These are phyloP conservation scores for Ceyx cyanopectus DNA, from an alignment of 2,113 vertebrate genomes.

Conservation along the genomic window DNA sequence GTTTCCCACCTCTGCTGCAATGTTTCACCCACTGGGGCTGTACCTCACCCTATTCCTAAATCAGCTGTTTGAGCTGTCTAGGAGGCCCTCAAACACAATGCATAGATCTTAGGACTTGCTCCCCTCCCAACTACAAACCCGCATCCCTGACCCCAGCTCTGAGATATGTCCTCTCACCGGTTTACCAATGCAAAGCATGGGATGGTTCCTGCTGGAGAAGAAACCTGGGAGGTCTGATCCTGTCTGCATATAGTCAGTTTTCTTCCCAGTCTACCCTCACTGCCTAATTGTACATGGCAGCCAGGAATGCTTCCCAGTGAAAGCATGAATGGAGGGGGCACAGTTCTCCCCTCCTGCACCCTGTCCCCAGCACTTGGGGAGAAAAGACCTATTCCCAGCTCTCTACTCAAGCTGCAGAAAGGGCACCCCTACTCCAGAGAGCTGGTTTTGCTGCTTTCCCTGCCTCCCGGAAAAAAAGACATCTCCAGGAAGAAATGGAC, in stretches of 20 bases:
- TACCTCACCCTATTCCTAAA: background rate
- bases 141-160: background rate
- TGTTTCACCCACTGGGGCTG: background rate
- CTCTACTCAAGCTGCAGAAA: background rate
- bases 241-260: background rate
- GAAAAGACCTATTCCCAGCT: background rate
- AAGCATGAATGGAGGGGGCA: background rate
- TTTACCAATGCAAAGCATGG: background rate
- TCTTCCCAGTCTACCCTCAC: background rate
- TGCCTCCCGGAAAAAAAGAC: background rate
- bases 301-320: fast-evolving
- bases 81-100: background rate
- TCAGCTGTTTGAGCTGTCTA: background rate
- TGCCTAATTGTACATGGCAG: background rate
- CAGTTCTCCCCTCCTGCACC: background rate
- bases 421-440: background rate
- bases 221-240: background rate
- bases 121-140: fast-evolving
- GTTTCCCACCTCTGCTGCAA: background rate
- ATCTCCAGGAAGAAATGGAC: conserved; percentile 30
- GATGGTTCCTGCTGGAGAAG: background rate
- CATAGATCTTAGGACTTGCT: background rate
- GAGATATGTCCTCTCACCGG: background rate
- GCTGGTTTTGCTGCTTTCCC: background rate
- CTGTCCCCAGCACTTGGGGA: background rate